These are phyloP conservation scores for Lagopus muta DNA, from an alignment of 2,113 vertebrate genomes.

Conservation along the genomic window DNA sequence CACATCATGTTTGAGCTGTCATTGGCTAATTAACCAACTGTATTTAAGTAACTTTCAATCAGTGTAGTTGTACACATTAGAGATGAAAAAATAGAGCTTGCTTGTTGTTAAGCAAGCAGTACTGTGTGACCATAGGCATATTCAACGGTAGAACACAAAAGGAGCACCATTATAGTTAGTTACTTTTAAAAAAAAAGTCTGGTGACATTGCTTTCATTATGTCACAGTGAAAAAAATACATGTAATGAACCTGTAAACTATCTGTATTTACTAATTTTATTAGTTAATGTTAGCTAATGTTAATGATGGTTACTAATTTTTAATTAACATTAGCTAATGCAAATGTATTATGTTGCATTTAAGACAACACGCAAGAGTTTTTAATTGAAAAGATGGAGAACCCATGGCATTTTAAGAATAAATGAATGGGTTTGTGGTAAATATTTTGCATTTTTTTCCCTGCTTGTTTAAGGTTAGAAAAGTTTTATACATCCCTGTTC, in stretches of 20 bases:
- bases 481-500: no score
- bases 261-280: not conserved
- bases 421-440: not conserved
- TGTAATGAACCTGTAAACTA: not conserved
- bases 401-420: not conserved
- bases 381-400: not conserved
- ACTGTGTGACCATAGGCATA: fast-evolving
- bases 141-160: not conserved
- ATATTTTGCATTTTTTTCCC: not conserved
- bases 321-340: not conserved
- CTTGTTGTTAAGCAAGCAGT: not conserved
- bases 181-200: not conserved
- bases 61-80: not conserved
- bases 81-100: not conserved
- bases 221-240: not conserved
- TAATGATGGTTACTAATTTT: not conserved
- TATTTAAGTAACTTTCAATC: not conserved
- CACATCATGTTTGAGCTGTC: not conserved
- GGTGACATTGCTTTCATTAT: not conserved
- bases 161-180: not conserved
- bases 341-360: not conserved
- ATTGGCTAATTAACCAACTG: not conserved
- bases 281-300: not conserved
- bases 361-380: fast-evolving
- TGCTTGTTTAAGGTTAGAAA: not conserved